Percentiles rank a stretch among this genome's conserved stretches.
Conservation (phyloP, 2,888 invertebrate genomes). For the Ryuthela nishihirai region DNA sequence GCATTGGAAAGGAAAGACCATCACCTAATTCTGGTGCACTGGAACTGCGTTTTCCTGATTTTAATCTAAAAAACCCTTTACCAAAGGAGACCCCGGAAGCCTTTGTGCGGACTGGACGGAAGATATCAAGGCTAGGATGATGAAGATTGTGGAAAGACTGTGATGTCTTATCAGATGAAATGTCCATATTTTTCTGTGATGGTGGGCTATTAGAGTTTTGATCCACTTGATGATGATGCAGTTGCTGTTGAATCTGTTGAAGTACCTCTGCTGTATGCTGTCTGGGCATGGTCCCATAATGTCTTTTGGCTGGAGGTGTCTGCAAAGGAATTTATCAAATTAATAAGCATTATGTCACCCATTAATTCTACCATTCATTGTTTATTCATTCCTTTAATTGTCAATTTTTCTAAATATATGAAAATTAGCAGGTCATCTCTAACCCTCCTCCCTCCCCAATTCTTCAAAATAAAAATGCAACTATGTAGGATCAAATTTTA, state of each 20-base stretch:
- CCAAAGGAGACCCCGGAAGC: slow-evolving; percentile 66
- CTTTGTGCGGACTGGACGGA: slow-evolving; percentile 28
- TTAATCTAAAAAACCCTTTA: slow-evolving; percentile 57
- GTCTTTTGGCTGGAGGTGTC: slow-evolving; percentile 35
- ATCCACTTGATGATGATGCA: slow-evolving; percentile 2
- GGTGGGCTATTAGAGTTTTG: not conserved
- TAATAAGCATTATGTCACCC: no score
- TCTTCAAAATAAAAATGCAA: no score
- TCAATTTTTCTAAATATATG: no score
- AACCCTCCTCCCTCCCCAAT: no score
- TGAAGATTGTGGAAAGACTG: slow-evolving; percentile 25
- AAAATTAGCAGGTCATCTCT: no score
- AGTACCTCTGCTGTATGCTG: slow-evolving; percentile 36
- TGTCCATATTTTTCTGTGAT: slow-evolving; percentile 8
- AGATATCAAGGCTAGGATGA: slow-evolving; percentile 28
- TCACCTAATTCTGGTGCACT: slow-evolving; percentile 91
- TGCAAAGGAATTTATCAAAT: slow-evolving; percentile 6
- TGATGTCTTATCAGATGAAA: slow-evolving; percentile 5
- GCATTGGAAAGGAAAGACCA: slow-evolving; percentile 32
- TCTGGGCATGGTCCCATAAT: slow-evolving; percentile 42
- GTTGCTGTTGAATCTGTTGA: slow-evolving; percentile 34
- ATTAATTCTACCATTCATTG: no score
- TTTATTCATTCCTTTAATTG: no score
- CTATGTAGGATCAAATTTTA: no score
- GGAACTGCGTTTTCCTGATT: slow-evolving; percentile 65